Base-by-base conservation (phyloP, 2,888 invertebrate species). In the Isotomurus palustris region DNA sequence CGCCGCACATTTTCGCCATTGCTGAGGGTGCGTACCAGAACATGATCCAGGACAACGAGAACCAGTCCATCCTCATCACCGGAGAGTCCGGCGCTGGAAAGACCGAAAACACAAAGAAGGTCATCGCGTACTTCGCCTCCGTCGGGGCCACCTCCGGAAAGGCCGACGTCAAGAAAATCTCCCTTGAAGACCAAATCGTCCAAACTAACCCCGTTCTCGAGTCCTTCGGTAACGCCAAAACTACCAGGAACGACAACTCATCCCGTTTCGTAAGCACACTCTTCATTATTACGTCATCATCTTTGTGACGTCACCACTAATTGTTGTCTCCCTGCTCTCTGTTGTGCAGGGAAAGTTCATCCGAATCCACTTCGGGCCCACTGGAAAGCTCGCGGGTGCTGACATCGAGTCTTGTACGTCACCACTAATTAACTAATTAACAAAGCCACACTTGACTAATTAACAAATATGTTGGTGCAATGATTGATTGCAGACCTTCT, bases 61-160 rank as follows among this genome's bases (percentile, higher is more conserved):
- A 99, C 85, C 99, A 99, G 86, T 97, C 97, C 82, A 97, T 99
- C 94, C 88, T 99, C 88, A 97, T 99, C 84, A 99, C 97, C 79
- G 93, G 93, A 75, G 93, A 94, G 82, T 93, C 92, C 83, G 97
- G 97, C 84, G 97, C 97, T 80, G 97, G 96, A 83, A 97, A 97
- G 85, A 97, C 97, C 84, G 97, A 99, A 82, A 97, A 97, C 88
- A 99, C 97, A 84, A 97, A 97, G 84, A 97, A 97, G 81, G 96
- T 97, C 86, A 97, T 97, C 83, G 92, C 94, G 78, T 97, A 97
- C 85, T 97, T 97, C 83, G 96, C 95, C 80, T 93, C 91, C 77
- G 92, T 93, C 73, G 92, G 92, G 81, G 91, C 91, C 64, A n/a
- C n/a, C n/a, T 87, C 89, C 69, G 79, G 82, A 73, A 91, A 90